Evolutionary conservation across 2,797 vertebrate genomes (phyloP).

Genomic region (Mareca penelope): DNA sequence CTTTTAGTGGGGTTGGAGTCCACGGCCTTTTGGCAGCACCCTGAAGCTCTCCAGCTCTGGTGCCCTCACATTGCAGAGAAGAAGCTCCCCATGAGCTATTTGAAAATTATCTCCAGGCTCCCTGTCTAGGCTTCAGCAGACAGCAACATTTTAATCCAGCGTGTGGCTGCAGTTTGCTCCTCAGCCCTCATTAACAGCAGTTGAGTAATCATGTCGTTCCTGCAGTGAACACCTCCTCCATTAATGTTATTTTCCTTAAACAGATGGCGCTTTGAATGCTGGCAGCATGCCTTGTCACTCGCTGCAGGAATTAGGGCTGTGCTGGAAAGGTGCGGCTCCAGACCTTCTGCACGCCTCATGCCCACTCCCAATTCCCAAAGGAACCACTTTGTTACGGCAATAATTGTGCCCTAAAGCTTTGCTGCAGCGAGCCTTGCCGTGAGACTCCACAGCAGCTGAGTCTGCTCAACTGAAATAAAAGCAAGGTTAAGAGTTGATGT

Average conservation of each 20-base stretch:
- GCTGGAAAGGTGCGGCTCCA: background rate
- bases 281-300: background rate
- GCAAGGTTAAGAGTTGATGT: background rate
- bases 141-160: background rate
- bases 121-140: background rate
- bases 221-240: background rate
- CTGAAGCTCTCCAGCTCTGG: background rate
- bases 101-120: background rate
- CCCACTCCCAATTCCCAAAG: background rate
- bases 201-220: background rate
- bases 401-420: background rate
- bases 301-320: background rate
- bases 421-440: background rate
- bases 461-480: background rate
- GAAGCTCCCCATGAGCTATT: background rate
- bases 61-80: background rate
- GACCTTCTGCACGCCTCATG: background rate
- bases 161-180: background rate
- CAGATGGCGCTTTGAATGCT: background rate
- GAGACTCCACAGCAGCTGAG: background rate
- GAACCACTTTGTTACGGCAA: background rate
- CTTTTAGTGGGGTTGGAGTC: background rate
- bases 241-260: constrained; percentile 2
- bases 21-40: background rate
- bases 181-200: background rate